Base-by-base conservation (phyloP, 2,113 vertebrate genomes). In the Tretioscincus oriximinensis region DNA sequence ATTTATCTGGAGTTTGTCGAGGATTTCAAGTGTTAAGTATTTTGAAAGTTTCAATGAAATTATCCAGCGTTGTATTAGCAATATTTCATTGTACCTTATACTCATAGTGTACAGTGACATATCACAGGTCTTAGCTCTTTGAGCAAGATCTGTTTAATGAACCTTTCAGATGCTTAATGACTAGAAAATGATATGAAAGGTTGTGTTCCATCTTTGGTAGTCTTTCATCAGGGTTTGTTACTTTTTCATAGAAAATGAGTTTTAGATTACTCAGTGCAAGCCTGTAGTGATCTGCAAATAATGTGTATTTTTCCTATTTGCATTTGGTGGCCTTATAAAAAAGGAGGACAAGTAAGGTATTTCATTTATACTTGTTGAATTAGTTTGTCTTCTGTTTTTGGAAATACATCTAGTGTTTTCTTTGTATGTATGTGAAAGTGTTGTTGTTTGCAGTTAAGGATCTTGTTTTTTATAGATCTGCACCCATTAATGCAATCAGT, bases 141-240 rank as follows among this genome's bases (percentile, higher is more conserved):
- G 3, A 83, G 22, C 11, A 75, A 45, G 75, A 72, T 28, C 81
- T 31, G 70, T 63, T 63, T 75, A 47, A 58, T 84, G 1, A 49
- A 9, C 81, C 20, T 83, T 88, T 54, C 14, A 5, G 70, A 85
- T 86, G 18, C 70, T 84, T 79, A 67, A 69, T 78, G 49, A 73
- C 8, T 86, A 66, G 1, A 20, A 1, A 85, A 75, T 24, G 76
- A 35, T 0, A 35, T 80, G 71, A 77, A 7, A 61, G 63, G 47
- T 80, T 10, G 69, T 35, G 85, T 64, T 61, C 0, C 68, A 6
- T 6, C 79, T 85, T 41, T 68, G 0, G 1, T 76, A 31, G 20
- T 51, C 4, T 71, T 65, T 60, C 51, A 60, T 69, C 7, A 24
- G 26, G 65, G 28, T 9, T 79, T 65, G 54, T 60, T 83, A 2